Evolutionary conservation across 2,797 vertebrate species (phyloP), one percentile per base, ranked within the genome.

Genomic region (Dendrocincla fuliginosa): DNA sequence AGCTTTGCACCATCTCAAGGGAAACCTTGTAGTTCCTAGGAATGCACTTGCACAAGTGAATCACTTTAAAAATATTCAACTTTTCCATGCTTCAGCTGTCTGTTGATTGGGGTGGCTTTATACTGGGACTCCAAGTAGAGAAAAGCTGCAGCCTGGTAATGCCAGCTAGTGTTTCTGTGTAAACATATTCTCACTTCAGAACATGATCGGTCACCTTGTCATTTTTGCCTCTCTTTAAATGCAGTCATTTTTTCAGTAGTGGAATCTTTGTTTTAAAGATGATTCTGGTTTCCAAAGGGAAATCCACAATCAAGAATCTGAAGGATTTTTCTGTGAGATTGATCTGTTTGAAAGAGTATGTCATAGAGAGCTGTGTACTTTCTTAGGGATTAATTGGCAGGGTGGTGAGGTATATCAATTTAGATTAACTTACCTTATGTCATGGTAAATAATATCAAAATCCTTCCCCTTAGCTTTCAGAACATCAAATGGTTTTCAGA

Each of bases 221-320:
- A 63, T 53, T 22, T 69, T 94, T 90, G 77, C 90, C 85, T 93
- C 91, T 95, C 82, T 80, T 86, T n/a, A 75, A 82, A 49, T 70
- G 60, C 94, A 86, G 63, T 84, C 49, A 47, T 68, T 56, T 88
- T 87, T 89, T 87, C 87, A 77, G 75, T 92, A 91, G 60, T 94
- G 65, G 52, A 41, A 77, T 92, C 47, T 78, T 93, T 89, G 52
- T 96, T 92, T 84, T 64, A 69, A 92, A 84, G 47, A 74, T 94
- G 80, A n/a, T 70, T 95, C 80, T 96, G 87, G 83, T 78, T 85
- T 97, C 83, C 37, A 64, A 56, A 57, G 74, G n/a, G 80, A 85
- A 94, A 69, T 16, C 24, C 20, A 17, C 30, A 57, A 61, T 80
- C n/a, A 71, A 71, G 67, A 92, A 52, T 77, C 59, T 93, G 47